Evolutionary conservation across 2,888 invertebrate species (phyloP), one percentile per base, ranked within the genome.

Genomic region (Euplexia lucipara): DNA sequence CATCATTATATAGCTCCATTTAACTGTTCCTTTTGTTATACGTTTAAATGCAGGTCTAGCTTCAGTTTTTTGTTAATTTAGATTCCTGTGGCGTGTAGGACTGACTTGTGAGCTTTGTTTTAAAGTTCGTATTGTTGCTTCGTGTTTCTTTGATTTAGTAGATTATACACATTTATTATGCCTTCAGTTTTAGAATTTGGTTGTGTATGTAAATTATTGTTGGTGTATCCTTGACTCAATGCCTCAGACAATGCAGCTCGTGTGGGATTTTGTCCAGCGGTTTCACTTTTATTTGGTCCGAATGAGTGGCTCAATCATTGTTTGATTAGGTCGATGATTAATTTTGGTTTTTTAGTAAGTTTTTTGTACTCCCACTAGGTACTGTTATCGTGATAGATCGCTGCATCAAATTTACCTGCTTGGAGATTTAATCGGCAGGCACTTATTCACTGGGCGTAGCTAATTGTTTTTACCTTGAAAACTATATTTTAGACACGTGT

Each of bases 11-110:
- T 73, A 75, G 75, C 69, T 75, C 64, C 66, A 67, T 74, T 67
- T 72, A 78, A 74, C 78, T 75, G 73, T 73, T 82, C 77, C 79
- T 83, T 86, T 84, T 83, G 83, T 83, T 73, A 59, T 65, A 76
- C 61, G 62, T 75, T 71, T 79, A n/a, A n/a, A n/a, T 67, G 60
- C 75, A 72, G 72, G 78, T 78, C 79, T 79, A 78, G 75, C 67
- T 72, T 75, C 57, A 68, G 75, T 77, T 79, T 83, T 81, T 75
- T 79, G 53, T 67, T 69, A 14, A 59, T 74, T 76, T 52, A 20
- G 59, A 70, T 67, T 76, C 61, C 67, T 45, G 53, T 18, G 37
- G 61, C 57, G 56, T 60, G 47, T 63, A 45, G 42, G 42, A 41
- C 16, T 53, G 42, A 41, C 16, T 53, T n/a, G 32, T 49, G 37